phyloP scores from a whole-genome alignment of 2,888 invertebrate species.

The Saturnia pavonia region DNA sequence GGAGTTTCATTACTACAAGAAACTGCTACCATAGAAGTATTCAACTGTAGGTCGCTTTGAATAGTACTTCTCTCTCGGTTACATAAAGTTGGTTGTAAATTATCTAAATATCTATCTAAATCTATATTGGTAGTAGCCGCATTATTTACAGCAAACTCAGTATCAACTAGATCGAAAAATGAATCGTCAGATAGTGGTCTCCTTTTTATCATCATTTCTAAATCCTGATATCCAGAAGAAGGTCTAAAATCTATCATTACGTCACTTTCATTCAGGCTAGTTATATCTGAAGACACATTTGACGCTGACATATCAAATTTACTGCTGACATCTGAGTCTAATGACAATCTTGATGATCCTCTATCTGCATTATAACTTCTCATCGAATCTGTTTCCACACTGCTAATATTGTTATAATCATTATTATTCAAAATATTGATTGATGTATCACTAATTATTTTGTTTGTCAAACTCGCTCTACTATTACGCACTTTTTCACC shows the following conservation, averaged over 20 bases:
- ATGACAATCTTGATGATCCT: conserved; percentile 71
- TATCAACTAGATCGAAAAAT: conserved; percentile 84
- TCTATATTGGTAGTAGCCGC: conserved; percentile 81
- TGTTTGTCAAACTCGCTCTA: conserved; percentile 69
- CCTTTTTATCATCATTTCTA: conserved; percentile 84
- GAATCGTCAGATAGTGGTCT: conserved; percentile 89
- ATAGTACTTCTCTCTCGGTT: conserved; percentile 34
- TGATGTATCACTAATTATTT: conserved; percentile 45
- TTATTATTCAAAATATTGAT: conserved; percentile 55
- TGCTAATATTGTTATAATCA: conserved; percentile 63
- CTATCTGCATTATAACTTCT: conserved; percentile 72
- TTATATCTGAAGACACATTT: conserved; percentile 68
- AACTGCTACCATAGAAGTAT: conserved; percentile 41
- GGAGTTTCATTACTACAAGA: conserved; percentile 52
- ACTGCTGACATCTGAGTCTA: conserved; percentile 76
- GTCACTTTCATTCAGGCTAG: conserved; percentile 68
- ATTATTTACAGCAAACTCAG: conserved; percentile 76
- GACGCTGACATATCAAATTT: conserved; percentile 74
- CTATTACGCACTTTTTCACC: conserved; percentile 76
- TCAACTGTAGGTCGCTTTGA: conserved; percentile 39
- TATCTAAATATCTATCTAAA: conserved; percentile 85
- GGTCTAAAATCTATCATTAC: conserved; percentile 81
- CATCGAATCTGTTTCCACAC: conserved; percentile 71
- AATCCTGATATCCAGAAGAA: conserved; percentile 69
- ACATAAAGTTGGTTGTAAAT: conserved; percentile 79